A percentile compares a stretch with the other conserved stretches of the same genome.
Conservation (phyloP, 2,888 invertebrate genomes). For the Eristalis tenax region DNA sequence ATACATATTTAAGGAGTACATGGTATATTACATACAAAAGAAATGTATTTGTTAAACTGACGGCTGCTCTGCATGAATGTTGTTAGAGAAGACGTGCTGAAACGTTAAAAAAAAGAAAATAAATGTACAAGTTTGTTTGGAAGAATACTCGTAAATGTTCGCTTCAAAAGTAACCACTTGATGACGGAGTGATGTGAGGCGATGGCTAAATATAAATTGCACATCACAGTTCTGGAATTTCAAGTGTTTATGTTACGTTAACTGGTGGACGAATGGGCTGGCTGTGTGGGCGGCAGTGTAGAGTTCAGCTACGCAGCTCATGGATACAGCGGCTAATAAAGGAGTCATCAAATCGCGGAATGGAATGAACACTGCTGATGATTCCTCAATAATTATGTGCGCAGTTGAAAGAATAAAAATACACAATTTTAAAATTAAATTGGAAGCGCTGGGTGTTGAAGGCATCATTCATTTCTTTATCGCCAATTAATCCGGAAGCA, state of each 20-base stretch:
- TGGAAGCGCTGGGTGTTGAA: neutral
- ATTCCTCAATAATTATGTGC: neutral
- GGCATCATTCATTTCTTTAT: neutral
- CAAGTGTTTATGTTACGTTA: constrained; percentile 34
- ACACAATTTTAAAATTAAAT: neutral
- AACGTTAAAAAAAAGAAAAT: constrained; percentile 9
- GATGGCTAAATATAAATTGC: constrained; percentile 35
- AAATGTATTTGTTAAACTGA: constrained; percentile 21
- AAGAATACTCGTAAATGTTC: neutral
- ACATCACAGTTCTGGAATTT: constrained; percentile 31
- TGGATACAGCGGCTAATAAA: neutral
- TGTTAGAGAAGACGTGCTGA: constrained; percentile 26
- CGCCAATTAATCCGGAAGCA: neutral
- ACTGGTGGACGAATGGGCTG: neutral
- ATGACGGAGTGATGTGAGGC: constrained; percentile 4
- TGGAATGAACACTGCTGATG: neutral
- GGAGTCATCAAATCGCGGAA: neutral
- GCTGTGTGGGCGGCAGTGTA: neutral
- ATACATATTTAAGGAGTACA: constrained; percentile 17
- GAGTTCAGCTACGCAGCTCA: neutral
- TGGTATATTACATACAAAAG: constrained; percentile 56
- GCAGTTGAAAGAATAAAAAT: neutral
- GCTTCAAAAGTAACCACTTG: neutral
- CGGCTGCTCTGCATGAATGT: constrained; percentile 39
- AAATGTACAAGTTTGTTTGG: neutral